A percentile compares a stretch with the other conserved stretches of the same genome.
Evolutionary conservation across 2,888 invertebrate genomes (phyloP).

Genomic region (Deilephila elpenor): DNA sequence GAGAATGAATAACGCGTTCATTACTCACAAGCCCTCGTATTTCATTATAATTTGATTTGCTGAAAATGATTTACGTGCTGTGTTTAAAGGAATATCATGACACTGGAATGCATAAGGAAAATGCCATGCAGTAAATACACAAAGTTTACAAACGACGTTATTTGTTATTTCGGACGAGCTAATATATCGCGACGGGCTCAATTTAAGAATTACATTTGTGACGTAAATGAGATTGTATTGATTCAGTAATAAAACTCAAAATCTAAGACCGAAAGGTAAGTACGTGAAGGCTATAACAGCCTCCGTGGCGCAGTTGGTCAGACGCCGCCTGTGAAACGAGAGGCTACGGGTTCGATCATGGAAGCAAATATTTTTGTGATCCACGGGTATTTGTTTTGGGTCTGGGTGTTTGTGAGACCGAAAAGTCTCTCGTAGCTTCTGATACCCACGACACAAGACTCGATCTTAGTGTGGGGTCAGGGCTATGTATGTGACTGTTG

Average conservation of each 20-base stretch:
- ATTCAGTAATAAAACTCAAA: neutral
- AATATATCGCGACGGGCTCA: constrained; percentile 12
- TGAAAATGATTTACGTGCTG: constrained; percentile 26
- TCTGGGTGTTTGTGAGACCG: too few relatives aligned
- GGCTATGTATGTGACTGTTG: too few relatives aligned
- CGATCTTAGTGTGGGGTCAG: too few relatives aligned
- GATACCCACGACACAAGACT: too few relatives aligned
- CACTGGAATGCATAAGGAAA: constrained; percentile 23
- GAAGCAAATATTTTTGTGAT: too few relatives aligned
- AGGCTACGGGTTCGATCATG: too few relatives aligned
- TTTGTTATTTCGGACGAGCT: constrained; percentile 25
- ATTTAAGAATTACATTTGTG: neutral
- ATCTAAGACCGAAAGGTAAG: too few relatives aligned
- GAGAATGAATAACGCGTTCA: neutral
- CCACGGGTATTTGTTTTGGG: too few relatives aligned
- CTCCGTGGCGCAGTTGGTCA: too few relatives aligned
- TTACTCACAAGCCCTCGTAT: constrained; percentile 4
- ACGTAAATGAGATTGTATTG: neutral
- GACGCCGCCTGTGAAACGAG: too few relatives aligned
- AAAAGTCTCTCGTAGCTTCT: too few relatives aligned
- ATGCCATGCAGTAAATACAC: constrained; percentile 17
- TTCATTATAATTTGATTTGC: constrained; percentile 28
- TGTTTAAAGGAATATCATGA: constrained; percentile 29
- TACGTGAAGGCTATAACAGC: too few relatives aligned
- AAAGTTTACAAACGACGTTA: constrained; percentile 17